Evolutionary conservation across 2,888 invertebrate genomes (phyloP).

Genomic region (Scaptomyza reducta): DNA sequence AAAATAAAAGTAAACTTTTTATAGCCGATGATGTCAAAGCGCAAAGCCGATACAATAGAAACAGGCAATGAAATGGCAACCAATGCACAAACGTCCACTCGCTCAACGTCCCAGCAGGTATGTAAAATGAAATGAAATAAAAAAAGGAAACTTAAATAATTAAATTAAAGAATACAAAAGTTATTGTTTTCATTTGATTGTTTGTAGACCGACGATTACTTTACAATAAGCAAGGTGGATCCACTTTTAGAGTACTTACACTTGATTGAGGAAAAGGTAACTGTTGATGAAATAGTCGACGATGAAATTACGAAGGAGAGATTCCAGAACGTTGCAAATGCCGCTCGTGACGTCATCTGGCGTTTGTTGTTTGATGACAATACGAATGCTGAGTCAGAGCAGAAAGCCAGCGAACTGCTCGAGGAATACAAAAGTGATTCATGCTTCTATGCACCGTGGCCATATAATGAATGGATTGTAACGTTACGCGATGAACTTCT

Average conservation of each 20-base stretch:
- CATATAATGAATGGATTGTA: conserved; percentile 79
- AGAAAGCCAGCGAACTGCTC: conserved; percentile 72
- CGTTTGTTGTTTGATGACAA: conserved; percentile 64
- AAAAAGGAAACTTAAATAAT: too few relatives aligned
- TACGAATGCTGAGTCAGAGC: conserved; percentile 42
- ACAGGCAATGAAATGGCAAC: conserved; percentile 41
- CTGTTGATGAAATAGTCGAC: conserved; percentile 60
- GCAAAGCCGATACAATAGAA: conserved; percentile 45
- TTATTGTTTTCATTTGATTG: neutral
- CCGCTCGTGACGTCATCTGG: conserved; percentile 73
- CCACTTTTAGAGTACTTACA: conserved; percentile 68
- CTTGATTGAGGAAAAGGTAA: conserved; percentile 63
- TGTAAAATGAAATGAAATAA: too few relatives aligned
- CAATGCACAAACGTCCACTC: conserved; percentile 27
- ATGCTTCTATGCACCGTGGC: conserved; percentile 72
- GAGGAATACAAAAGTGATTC: conserved; percentile 83
- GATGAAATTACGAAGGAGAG: conserved; percentile 61
- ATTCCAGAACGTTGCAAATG: conserved; percentile 59
- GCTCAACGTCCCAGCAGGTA: conserved; percentile 28
- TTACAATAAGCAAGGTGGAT: conserved; percentile 39
- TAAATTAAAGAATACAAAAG: neutral
- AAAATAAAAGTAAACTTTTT: conserved; percentile 1
- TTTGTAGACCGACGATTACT: conserved; percentile 3
- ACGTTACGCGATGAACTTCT: conserved; percentile 69
- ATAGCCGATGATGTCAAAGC: conserved; percentile 56